Evolutionary conservation across 2,888 invertebrate genomes (phyloP), one percentile per base, ranked within the genome.

Genomic region (Lydus trimaculatus): DNA sequence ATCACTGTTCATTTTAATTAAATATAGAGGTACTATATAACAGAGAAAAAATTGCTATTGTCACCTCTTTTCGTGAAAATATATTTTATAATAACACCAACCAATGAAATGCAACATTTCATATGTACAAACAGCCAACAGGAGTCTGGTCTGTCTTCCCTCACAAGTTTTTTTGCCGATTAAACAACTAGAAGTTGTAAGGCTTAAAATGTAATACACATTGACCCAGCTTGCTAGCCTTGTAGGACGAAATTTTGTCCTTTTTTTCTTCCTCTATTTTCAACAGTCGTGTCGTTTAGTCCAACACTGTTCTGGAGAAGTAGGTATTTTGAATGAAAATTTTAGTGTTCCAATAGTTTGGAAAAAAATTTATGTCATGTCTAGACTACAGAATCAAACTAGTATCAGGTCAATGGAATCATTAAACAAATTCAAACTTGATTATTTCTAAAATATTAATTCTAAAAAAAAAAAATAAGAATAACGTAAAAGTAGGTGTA

Each of bases 191-290:
- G 31, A 65, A 67, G 33, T 71, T 60, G 67, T 65, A 64, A 52
- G 61, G 67, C 58, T 71, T 61, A 64, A 70, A 67, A 64, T 66
- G 66, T 48, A 60, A 61, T 48, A 59, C 58, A 61, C 52, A 64
- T 33, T 7, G 65, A 70, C 70, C 69, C 17, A 67, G 67, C 70
- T 68, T 63, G 71, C 67, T 71, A 71, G 66, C 71, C 71, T 71
- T 71, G 71, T 65, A 68, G 67, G 63, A 64, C 58, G 70, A 65
- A 63, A 63, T 63, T 63, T 63, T 31, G 31, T 33, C 33, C 20
- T 31, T 31, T 20, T 48, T 48, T 48, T 43, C 25, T 58, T 1
- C 59, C n/a, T 60, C 60, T 31, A 48, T 20, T 48, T 20, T 48
- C 48, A 48, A 48, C 60, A 28, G 60, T 31, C 20, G 31, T 59